Evolutionary conservation across 2,888 invertebrate species (phyloP).

Genomic region (Drosophila cracens): DNA sequence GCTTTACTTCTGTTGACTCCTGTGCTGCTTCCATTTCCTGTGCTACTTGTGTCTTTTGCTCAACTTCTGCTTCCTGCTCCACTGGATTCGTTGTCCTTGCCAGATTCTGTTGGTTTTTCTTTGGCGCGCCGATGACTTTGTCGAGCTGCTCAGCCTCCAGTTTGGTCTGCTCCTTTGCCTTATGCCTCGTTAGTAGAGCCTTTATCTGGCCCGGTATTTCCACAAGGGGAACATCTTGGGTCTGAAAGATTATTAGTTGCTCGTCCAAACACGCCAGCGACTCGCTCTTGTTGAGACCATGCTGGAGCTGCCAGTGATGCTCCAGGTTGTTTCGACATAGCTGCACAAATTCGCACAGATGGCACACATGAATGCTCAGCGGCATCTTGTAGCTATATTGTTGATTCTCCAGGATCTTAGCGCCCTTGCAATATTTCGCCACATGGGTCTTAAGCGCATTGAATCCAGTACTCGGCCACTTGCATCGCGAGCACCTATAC

Average conservation of each 20-base stretch:
- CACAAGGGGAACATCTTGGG: slow-evolving; percentile 44
- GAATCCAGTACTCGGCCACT: slow-evolving; percentile 19
- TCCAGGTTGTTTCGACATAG: slow-evolving; percentile 87
- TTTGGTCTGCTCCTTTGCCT: not conserved
- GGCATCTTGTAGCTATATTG: slow-evolving; percentile 1
- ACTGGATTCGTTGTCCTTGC: not conserved
- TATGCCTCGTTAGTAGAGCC: not conserved
- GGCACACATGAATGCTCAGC: slow-evolving; percentile 88
- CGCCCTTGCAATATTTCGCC: slow-evolving; percentile 24
- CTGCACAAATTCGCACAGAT: slow-evolving; percentile 91
- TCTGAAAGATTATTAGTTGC: slow-evolving; percentile 52
- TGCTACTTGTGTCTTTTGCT: not conserved
- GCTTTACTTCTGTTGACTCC: too few relatives aligned
- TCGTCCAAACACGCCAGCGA: not conserved
- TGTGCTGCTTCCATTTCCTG: not conserved
- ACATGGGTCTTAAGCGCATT: slow-evolving; percentile 42
- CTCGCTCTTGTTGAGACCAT: slow-evolving; percentile 50
- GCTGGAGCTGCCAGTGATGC: slow-evolving; percentile 86
- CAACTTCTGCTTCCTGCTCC: not conserved
- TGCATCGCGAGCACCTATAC: slow-evolving; percentile 88
- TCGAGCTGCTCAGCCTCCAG: not conserved
- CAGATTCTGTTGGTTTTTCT: not conserved
- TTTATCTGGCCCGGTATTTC: slow-evolving; percentile 16
- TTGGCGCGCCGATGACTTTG: not conserved
- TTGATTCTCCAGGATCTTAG: not conserved